phyloP scores from a whole-genome alignment of 2,888 invertebrate species.

The Cosmopolites sordidus region DNA sequence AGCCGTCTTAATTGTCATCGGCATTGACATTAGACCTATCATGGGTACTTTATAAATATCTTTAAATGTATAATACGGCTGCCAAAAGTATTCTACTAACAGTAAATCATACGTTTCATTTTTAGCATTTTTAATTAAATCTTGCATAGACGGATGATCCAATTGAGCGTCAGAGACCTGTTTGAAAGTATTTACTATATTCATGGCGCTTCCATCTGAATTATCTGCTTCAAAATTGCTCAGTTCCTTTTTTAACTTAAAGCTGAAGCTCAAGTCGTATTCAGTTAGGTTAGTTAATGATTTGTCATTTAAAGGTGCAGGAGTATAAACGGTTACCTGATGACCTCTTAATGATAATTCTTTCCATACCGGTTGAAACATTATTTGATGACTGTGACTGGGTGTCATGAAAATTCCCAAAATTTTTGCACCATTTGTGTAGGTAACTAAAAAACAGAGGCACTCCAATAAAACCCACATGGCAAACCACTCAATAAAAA shows the following conservation, averaged over 20 bases:
- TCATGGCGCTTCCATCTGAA: slow-evolving; percentile 24
- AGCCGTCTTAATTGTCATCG: slow-evolving; percentile 30
- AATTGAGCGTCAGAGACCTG: slow-evolving; percentile 27
- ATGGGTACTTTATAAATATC: slow-evolving; percentile 42
- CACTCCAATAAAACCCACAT: background rate
- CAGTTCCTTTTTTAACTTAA: slow-evolving; percentile 16
- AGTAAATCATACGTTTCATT: slow-evolving; percentile 38
- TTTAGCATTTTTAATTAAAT: slow-evolving; percentile 35
- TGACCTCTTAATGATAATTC: slow-evolving; percentile 51
- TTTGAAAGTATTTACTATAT: slow-evolving; percentile 21
- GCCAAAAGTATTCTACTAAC: slow-evolving; percentile 38
- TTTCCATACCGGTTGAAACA: slow-evolving; percentile 48
- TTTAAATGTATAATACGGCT: slow-evolving; percentile 37
- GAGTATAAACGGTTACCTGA: slow-evolving; percentile 49
- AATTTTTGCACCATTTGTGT: slow-evolving; percentile 41
- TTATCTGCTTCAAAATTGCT: slow-evolving; percentile 2
- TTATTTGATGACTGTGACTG: slow-evolving; percentile 52
- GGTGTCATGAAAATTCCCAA: slow-evolving; percentile 48
- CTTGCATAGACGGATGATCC: slow-evolving; percentile 34
- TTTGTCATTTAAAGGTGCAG: slow-evolving; percentile 43
- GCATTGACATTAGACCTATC: slow-evolving; percentile 40
- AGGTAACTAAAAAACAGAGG: slow-evolving; percentile 4
- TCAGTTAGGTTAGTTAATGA: slow-evolving; percentile 44
- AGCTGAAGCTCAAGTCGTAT: slow-evolving; percentile 34
- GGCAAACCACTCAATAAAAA: too few relatives aligned